These are phyloP conservation scores for Suillia variegata DNA, from an alignment of 2,888 invertebrate genomes.

Conservation along the genomic window DNA sequence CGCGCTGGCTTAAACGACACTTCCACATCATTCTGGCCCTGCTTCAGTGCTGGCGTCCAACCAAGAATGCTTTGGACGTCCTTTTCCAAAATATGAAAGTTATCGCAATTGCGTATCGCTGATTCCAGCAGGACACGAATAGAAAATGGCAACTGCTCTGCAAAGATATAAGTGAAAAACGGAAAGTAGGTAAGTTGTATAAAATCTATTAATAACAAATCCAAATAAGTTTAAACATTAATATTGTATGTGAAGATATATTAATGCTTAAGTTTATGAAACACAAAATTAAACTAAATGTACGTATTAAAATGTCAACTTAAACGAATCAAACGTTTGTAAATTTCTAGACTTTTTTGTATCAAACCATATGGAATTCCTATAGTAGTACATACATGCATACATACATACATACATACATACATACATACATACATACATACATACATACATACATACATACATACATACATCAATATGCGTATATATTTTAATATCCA, in stretches of 20 bases:
- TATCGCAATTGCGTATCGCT: conserved; percentile 94
- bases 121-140: conserved; percentile 93
- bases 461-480: background rate
- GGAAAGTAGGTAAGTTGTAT: background rate
- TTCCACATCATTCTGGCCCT: conserved; percentile 72
- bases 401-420: background rate
- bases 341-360: too few species aligned
- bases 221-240: too few species aligned
- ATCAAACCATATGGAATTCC: too few species aligned
- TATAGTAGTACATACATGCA: too few species aligned
- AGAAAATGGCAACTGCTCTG: conserved; percentile 86
- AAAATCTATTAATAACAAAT: too few species aligned
- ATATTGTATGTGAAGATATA: too few species aligned
- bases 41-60: conserved; percentile 71
- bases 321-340: too few species aligned
- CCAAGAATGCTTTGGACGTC: conserved; percentile 89
- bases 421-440: background rate
- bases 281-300: too few species aligned
- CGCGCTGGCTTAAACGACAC: conserved; percentile 95
- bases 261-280: too few species aligned
- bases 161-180: too few species aligned
- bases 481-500: background rate
- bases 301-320: too few species aligned
- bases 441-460: too few species aligned
- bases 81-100: conserved; percentile 82